Base-by-base conservation (phyloP, 2,888 invertebrate species). In the Vannuccia rotundouncinata region DNA sequence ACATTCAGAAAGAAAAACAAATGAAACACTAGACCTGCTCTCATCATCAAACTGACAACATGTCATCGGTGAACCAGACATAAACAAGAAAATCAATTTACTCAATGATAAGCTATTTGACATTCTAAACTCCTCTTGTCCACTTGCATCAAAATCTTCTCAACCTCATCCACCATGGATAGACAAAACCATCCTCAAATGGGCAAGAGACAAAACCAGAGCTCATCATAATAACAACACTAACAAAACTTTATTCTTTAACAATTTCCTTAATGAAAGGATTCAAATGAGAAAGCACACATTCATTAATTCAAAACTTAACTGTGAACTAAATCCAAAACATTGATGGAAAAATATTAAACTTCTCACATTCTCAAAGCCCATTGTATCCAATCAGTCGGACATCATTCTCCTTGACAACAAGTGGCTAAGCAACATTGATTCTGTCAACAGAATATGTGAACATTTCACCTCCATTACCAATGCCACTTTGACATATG, bases 101-200 rank as follows among this genome's bases (percentile, higher is more conserved):
- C 27, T 73, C 2, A 73, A 73, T 73, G 22, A 73, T 45, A 45
- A 45, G 45, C 45, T 45, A 45, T 45, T 45, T 45, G 45, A 45
- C 45, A 45, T 45, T 45, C 45, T 45, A 45, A 45, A 45, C 45
- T 10, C 45, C 45, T 45, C 17, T 45, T 45, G 45, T 45, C 45
- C 45, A 10, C 45, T 45, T 45, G 45, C 17, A 45, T 45, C 45
- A 45, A 45, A 45, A 45, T 45, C 45, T 45, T 45, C 45, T 45
- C 45, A 45, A 45, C 45, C 45, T 10, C 45, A 25, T 73, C 27
- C 73, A 73, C 73, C 73, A 73, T 73, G 22, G 73, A 73, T 73
- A n/a, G 73, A 73, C 27, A 73, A 73, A 73, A 73, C 73, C 27
- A 73, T 73, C 73, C 73, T 73, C 22, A 73, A 73, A 27, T 73